These are phyloP conservation scores for Pantelozetes paolii DNA, from an alignment of 2,888 invertebrate genomes.

Conservation along the genomic window DNA sequence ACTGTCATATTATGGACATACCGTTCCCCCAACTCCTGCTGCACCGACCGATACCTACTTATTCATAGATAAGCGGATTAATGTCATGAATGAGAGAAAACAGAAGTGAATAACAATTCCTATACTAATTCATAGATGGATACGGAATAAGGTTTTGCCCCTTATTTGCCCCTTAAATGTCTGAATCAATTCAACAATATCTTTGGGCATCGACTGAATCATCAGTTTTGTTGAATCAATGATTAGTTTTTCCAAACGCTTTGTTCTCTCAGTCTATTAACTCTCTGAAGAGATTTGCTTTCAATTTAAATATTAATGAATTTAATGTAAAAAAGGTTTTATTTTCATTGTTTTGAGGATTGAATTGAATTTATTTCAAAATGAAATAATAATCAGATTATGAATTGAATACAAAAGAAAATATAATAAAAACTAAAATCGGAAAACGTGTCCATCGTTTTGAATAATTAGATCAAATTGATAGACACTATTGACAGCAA, in stretches of 20 bases:
- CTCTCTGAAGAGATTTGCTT: background rate
- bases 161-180: background rate
- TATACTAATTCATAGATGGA: background rate
- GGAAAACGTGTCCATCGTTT: background rate
- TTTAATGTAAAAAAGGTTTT: constrained; percentile 5
- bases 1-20: background rate
- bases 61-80: background rate
- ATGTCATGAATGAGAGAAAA: constrained; percentile 6
- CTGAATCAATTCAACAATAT: constrained; percentile 4
- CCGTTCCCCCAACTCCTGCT: background rate
- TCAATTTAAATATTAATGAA: background rate
- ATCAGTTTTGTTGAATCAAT: constrained; percentile 22
- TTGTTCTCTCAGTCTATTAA: constrained; percentile 19
- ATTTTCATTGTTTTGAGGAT: background rate
- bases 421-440: background rate
- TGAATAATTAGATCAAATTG: background rate
- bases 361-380: background rate
- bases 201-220: constrained; percentile 15
- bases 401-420: background rate
- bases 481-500: background rate
- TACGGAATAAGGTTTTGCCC: background rate
- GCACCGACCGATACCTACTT: background rate
- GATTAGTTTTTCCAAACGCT: constrained; percentile 4
- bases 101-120: background rate
- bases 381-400: constrained; percentile 1